Percentiles rank a stretch among this genome's conserved stretches.
phyloP scores from a whole-genome alignment of 2,113 vertebrate species.

The Notarius quadriscutis region DNA sequence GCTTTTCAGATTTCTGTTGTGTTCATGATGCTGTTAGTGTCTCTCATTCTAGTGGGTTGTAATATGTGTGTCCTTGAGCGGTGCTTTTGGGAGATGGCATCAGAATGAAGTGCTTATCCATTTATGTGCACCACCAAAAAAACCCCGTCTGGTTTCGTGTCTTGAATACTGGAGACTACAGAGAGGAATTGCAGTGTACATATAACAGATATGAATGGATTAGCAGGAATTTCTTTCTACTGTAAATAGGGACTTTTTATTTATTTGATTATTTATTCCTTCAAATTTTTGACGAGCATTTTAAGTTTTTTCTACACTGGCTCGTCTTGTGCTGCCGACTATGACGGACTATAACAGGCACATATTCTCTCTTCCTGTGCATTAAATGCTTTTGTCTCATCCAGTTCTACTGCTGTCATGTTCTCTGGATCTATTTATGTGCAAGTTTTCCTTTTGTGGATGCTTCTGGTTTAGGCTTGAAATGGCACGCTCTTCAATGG shows the following conservation, averaged over 20 bases:
- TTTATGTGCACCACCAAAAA: conserved; percentile 11
- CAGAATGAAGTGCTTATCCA: conserved; percentile 9
- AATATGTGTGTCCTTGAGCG: conserved; percentile 21
- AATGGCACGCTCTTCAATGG: conserved; percentile 42
- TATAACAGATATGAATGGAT: background rate
- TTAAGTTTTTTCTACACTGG: background rate
- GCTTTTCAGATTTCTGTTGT: background rate
- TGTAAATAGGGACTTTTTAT: background rate
- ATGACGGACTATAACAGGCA: conserved; percentile 21
- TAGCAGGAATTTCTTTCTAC: background rate
- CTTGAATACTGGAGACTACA: background rate
- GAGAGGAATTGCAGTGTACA: background rate
- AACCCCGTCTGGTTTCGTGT: background rate
- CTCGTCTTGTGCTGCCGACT: background rate
- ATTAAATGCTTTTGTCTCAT: conserved; percentile 40
- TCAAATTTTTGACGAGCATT: background rate
- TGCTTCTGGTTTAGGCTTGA: conserved; percentile 49
- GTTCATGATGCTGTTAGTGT: conserved; percentile 1
- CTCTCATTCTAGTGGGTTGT: conserved; percentile 17
- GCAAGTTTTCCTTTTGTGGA: conserved; percentile 37
- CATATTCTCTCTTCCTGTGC: conserved; percentile 9
- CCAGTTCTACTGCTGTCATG: conserved; percentile 15
- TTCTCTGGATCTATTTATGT: conserved; percentile 32
- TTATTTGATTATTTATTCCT: background rate
- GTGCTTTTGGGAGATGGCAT: conserved; percentile 13